These are phyloP conservation scores for Triplophysa tibetana DNA, from an alignment of 2,113 vertebrate species.

Conservation along the genomic window DNA sequence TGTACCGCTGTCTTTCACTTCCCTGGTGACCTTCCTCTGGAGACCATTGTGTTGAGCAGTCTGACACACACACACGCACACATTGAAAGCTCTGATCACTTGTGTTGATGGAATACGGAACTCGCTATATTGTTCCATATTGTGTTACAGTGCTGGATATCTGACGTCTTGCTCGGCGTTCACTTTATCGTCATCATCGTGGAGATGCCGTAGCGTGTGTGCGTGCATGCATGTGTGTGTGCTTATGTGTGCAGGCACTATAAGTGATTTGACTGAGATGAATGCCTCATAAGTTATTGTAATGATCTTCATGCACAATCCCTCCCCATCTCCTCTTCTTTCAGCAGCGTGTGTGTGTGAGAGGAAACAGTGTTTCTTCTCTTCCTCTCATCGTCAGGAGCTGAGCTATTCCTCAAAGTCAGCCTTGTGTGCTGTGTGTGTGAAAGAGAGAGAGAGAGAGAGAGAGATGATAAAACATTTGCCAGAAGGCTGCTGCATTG, in stretches of 20 bases:
- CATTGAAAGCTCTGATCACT: background rate
- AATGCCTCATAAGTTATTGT: conserved; percentile 27
- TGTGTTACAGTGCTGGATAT: background rate
- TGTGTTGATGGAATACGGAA: too few species aligned
- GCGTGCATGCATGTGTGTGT: background rate
- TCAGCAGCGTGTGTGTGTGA: background rate
- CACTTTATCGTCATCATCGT: background rate
- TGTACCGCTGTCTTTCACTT: conserved; percentile 5
- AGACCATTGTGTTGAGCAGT: background rate
- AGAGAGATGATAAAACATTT: conserved; percentile 37
- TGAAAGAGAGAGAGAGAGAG: background rate
- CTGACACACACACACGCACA: background rate
- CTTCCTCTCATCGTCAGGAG: conserved; percentile 28
- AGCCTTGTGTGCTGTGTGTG: background rate
- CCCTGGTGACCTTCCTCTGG: background rate
- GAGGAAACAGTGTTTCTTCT: conserved; percentile 8
- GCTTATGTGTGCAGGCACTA: background rate
- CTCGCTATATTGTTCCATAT: too few species aligned
- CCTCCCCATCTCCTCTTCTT: conserved; percentile 10
- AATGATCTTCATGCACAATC: background rate
- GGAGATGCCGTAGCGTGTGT: background rate
- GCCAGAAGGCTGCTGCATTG: conserved; percentile 34
- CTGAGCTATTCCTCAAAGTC: conserved; percentile 41
- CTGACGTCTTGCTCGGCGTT: background rate
- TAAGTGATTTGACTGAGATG: conserved; percentile 18